Evolutionary conservation across 2,113 vertebrate genomes (phyloP).

Genomic region (Seriola rivoliana): DNA sequence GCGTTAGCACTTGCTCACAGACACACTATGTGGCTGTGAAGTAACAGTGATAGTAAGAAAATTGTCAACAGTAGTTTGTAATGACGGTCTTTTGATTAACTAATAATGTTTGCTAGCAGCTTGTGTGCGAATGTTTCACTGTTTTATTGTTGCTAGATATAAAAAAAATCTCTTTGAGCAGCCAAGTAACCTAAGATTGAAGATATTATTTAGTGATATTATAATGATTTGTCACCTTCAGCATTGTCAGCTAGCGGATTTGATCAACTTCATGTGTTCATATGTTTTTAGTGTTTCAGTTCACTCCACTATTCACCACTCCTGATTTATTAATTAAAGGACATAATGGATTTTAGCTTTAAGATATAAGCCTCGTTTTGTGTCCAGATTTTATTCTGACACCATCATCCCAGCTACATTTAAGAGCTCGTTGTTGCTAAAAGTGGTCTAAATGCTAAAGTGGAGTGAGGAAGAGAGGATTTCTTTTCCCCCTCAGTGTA

Average conservation of each 20-base stretch:
- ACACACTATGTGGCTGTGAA: no score
- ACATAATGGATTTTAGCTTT: background rate
- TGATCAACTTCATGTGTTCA: background rate
- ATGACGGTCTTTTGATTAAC: background rate
- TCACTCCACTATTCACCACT: background rate
- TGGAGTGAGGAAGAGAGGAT: background rate
- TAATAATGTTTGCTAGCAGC: background rate
- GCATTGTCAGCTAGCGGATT: background rate
- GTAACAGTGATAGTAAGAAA: background rate
- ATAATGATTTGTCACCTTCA: background rate
- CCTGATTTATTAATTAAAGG: background rate
- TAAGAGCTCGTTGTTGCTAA: background rate
- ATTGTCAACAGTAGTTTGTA: background rate
- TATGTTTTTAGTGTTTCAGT: background rate
- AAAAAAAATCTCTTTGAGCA: background rate
- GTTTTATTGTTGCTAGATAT: background rate
- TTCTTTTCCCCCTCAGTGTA: conserved; percentile 1
- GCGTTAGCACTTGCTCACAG: background rate
- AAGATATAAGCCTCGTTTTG: background rate
- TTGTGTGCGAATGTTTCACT: no score
- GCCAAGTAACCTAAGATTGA: background rate
- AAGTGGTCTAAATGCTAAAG: conserved; percentile 29
- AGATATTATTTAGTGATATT: background rate
- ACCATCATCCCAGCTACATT: background rate
- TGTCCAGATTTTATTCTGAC: background rate